Evolutionary conservation across 2,113 vertebrate genomes (phyloP).

Genomic region (Mormoops blainvillei): DNA sequence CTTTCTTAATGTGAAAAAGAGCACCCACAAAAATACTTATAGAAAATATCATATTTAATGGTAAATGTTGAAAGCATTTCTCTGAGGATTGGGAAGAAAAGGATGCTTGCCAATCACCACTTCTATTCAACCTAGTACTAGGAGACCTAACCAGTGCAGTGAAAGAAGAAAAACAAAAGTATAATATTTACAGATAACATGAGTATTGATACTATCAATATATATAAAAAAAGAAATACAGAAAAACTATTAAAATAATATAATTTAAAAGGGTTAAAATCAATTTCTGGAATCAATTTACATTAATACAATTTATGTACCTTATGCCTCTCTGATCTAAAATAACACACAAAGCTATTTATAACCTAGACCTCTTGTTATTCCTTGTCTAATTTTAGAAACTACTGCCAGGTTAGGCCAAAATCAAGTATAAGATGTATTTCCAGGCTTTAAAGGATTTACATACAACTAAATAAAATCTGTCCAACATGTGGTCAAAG

Average conservation of each 20-base stretch:
- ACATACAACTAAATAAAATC: conserved; percentile 46
- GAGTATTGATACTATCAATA: not conserved
- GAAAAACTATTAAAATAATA: not conserved
- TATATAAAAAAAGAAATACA: not conserved
- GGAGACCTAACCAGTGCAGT: not conserved
- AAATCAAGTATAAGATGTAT: conserved; percentile 32
- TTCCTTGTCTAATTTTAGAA: conserved; percentile 54
- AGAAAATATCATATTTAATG: not conserved
- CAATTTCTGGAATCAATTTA: conserved; percentile 38
- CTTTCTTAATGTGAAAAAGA: not conserved
- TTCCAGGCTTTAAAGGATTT: conserved; percentile 59
- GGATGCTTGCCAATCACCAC: not conserved
- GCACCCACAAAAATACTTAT: not conserved
- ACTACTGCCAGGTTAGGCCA: conserved; percentile 11
- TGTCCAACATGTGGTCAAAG: conserved; percentile 5
- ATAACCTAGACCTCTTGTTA: conserved; percentile 47
- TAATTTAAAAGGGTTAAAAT: not conserved
- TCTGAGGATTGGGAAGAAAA: not conserved
- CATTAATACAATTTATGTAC: conserved; percentile 40
- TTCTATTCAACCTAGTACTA: not conserved
- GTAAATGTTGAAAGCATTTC: not conserved
- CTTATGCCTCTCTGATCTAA: conserved; percentile 22
- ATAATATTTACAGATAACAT: not conserved
- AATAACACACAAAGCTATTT: conserved; percentile 59
- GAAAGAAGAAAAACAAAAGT: not conserved